These are phyloP conservation scores for Cerceris ruficornis DNA, from an alignment of 2,888 invertebrate genomes.

Conservation along the genomic window DNA sequence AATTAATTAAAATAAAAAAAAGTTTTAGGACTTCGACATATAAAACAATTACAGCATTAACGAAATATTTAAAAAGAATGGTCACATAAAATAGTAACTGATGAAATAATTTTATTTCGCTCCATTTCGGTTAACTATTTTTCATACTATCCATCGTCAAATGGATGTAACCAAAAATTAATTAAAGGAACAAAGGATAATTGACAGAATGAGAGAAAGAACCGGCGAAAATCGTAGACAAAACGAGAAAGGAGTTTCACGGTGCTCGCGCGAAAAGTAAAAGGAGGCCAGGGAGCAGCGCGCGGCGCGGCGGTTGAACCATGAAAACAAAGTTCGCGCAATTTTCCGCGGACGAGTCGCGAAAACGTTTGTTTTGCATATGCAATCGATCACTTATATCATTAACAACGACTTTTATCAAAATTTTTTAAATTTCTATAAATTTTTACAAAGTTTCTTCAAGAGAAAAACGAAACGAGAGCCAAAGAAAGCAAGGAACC, in stretches of 20 bases:
- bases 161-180: not conserved
- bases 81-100: too few species aligned
- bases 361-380: slow-evolving; percentile 4
- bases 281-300: slow-evolving; percentile 49
- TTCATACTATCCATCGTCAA: not conserved
- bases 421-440: too few species aligned
- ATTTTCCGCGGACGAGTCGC: slow-evolving; percentile 22
- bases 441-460: too few species aligned
- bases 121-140: not conserved
- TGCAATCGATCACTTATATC: not conserved
- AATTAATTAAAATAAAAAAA: too few species aligned
- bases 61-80: too few species aligned
- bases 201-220: not conserved
- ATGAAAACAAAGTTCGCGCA: slow-evolving; percentile 42
- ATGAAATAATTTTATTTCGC: too few species aligned
- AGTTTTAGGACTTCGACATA: too few species aligned
- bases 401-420: too few species aligned
- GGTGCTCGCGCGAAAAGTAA: slow-evolving; percentile 36
- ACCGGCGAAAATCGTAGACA: slow-evolving; percentile 25
- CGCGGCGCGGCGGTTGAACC: slow-evolving; percentile 20
- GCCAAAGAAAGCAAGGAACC: too few species aligned
- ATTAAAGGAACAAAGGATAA: not conserved
- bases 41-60: too few species aligned
- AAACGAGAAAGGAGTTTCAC: slow-evolving; percentile 18
- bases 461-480: too few species aligned